These are phyloP conservation scores for Drosophila mayri DNA, from an alignment of 1,140 invertebrate genomes.

Conservation along the genomic window DNA sequence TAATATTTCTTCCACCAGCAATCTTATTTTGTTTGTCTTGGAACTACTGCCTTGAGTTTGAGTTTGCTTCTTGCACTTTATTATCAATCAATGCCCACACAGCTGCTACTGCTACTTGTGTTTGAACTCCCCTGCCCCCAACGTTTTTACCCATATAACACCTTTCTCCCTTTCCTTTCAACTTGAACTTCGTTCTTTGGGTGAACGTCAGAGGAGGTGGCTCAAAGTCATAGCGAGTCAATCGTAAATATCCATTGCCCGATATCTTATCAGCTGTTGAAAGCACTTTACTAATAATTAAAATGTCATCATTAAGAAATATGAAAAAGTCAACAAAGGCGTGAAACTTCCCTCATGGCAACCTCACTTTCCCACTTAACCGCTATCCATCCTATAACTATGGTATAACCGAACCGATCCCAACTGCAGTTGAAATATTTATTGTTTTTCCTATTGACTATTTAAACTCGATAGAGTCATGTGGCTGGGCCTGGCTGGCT, in stretches of 20 bases:
- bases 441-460: constrained; percentile 77
- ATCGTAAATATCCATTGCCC: constrained; percentile 74
- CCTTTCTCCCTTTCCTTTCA: constrained; percentile 18
- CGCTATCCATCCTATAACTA: constrained; percentile 3
- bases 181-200: constrained; percentile 55
- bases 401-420: constrained; percentile 36
- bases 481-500: constrained; percentile 3
- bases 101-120: constrained; percentile 35
- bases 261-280: constrained; percentile 79
- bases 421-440: constrained; percentile 66
- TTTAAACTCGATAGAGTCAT: constrained; percentile 64
- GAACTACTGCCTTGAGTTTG: constrained; percentile 13
- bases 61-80: constrained; percentile 11
- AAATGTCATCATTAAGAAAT: constrained; percentile 84
- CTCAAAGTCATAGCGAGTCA: constrained; percentile 41
- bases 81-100: constrained; percentile 43
- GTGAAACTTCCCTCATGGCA: constrained; percentile 19
- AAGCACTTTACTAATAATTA: constrained; percentile 84
- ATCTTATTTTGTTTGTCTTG: constrained; percentile 12
- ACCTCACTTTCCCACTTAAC: constrained; percentile 8
- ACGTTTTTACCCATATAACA: constrained; percentile 3
- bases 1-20: not conserved
- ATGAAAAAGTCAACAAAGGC: constrained; percentile 80
- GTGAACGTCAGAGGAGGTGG: constrained; percentile 20
- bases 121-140: constrained; percentile 2